phyloP scores from a whole-genome alignment of 2,888 invertebrate genomes.

The Fissipunctia ypsillon region DNA sequence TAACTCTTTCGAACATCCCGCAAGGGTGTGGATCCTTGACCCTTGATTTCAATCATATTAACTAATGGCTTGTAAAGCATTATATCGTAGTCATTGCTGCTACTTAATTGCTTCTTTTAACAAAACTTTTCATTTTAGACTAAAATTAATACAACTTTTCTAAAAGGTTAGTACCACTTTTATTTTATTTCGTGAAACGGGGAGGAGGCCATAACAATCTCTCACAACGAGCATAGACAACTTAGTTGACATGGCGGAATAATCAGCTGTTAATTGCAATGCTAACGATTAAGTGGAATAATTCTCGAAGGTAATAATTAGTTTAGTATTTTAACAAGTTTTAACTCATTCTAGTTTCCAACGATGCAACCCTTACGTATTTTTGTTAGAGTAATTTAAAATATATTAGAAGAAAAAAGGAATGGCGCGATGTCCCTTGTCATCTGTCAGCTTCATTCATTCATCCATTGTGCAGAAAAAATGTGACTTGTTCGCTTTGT shows the following conservation, averaged over 20 bases:
- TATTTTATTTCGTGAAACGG: slow-evolving; percentile 34
- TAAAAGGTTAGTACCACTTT: background rate
- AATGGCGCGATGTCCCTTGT: slow-evolving; percentile 89
- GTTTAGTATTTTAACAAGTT: slow-evolving; percentile 53
- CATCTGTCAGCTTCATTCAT: slow-evolving; percentile 88
- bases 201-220: slow-evolving; percentile 51
- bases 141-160: background rate
- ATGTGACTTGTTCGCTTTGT: slow-evolving; percentile 88
- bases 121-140: background rate
- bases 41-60: background rate
- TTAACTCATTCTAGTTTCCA: slow-evolving; percentile 62
- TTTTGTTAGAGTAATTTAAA: slow-evolving; percentile 59
- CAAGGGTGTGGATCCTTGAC: slow-evolving; percentile 22
- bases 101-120: background rate
- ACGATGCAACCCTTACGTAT: slow-evolving; percentile 38
- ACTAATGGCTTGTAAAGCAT: background rate
- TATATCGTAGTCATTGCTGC: background rate
- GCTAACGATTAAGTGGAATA: slow-evolving; percentile 79
- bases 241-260: slow-evolving; percentile 86
- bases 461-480: slow-evolving; percentile 90
- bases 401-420: slow-evolving; percentile 72
- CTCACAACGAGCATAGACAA: slow-evolving; percentile 68
- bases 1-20: no score
- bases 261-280: slow-evolving; percentile 90
- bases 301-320: slow-evolving; percentile 65